phyloP scores from a whole-genome alignment of 2,797 vertebrate species.

The Syndactyla subalaris region DNA sequence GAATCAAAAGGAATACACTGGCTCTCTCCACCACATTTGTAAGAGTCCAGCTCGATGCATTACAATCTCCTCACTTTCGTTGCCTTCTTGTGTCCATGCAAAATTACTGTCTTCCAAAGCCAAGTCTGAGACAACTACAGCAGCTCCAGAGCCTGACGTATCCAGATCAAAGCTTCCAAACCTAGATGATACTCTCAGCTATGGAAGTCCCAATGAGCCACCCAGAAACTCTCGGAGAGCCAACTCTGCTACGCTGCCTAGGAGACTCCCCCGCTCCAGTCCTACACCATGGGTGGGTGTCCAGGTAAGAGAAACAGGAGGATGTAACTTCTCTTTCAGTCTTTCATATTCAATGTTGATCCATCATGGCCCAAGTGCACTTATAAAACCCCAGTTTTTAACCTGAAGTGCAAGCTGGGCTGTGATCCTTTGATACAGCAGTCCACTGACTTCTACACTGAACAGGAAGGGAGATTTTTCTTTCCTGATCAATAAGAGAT shows the following conservation, averaged over 20 bases:
- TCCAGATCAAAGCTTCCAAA: not conserved
- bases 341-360: not conserved
- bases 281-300: not conserved
- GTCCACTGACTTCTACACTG: not conserved
- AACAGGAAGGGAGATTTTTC: not conserved
- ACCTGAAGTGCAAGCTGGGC: not conserved
- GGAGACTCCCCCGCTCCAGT: rapidly evolving
- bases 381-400: not conserved
- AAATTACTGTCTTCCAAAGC: constrained; percentile 6
- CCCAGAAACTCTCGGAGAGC: not conserved
- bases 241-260: not conserved
- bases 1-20: not conserved
- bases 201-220: not conserved
- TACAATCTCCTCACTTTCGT: not conserved
- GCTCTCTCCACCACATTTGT: not conserved
- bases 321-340: not conserved
- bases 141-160: not conserved
- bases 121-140: not conserved
- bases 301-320: constrained; percentile 31
- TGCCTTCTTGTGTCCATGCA: not conserved
- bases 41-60: not conserved
- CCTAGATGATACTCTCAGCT: not conserved
- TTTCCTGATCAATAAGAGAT: not conserved
- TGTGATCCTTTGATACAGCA: rapidly evolving
- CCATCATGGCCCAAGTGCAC: not conserved